Conservation (phyloP, 1,140 invertebrate genomes). For the Plodia interpunctella region DNA sequence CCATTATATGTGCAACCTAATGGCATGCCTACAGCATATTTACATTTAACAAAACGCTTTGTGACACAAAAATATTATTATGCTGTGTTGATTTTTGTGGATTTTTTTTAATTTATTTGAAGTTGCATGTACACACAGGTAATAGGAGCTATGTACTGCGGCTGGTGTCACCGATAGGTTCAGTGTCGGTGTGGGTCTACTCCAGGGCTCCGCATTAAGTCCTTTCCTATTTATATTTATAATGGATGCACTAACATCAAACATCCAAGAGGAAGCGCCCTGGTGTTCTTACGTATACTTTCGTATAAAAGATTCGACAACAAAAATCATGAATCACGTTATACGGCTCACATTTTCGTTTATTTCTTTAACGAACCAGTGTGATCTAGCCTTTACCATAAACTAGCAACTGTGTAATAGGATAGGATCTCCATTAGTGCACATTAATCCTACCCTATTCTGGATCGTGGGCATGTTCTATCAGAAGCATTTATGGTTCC, state of each 20-base stretch:
- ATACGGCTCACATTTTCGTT: too few relatives aligned
- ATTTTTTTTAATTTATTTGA: too few relatives aligned
- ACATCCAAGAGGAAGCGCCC: constrained; percentile 3
- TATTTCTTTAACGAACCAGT: neutral
- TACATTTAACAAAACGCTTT: constrained; percentile 26
- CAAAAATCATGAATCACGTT: too few relatives aligned
- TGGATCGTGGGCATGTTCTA: neutral
- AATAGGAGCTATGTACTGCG: constrained; percentile 19
- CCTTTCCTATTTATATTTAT: constrained; percentile 18
- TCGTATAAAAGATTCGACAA: too few relatives aligned
- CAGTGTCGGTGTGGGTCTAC: constrained; percentile 22
- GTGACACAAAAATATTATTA: neutral
- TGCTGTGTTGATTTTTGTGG: too few relatives aligned
- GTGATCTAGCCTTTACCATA: neutral
- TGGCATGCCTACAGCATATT: constrained; percentile 40
- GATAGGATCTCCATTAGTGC: neutral
- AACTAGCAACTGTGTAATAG: neutral
- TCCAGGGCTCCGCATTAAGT: constrained; percentile 23
- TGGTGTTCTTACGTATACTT: too few relatives aligned
- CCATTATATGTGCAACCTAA: constrained; percentile 44
- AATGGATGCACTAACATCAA: constrained; percentile 18
- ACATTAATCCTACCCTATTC: neutral
- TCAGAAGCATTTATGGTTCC: constrained; percentile 12
- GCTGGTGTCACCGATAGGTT: constrained; percentile 21
- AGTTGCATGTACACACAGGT: constrained; percentile 17